Conservation (phyloP, 2,797 vertebrate genomes). For the Xenentodon cancila region DNA sequence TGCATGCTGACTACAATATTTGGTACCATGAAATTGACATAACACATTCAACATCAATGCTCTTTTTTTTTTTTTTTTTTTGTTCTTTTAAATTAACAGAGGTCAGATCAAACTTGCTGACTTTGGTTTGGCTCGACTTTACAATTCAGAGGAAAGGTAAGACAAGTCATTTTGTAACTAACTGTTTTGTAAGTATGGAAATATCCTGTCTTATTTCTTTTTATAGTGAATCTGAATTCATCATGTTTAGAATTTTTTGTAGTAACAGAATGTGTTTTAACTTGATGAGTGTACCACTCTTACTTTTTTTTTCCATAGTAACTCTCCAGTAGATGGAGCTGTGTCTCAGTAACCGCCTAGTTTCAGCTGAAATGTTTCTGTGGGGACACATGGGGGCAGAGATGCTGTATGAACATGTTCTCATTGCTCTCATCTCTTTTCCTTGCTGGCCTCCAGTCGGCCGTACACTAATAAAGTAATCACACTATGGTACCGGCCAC, state of each 20-base stretch:
- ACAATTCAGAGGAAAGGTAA: constrained; percentile 98
- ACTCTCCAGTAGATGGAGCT: constrained; percentile 62
- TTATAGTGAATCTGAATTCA: not conserved
- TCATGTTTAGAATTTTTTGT: constrained; percentile 3
- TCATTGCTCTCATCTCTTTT: not conserved
- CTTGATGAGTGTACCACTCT: too few species aligned
- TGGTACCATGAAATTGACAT: not conserved
- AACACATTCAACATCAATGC: not conserved
- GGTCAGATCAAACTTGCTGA: constrained; percentile 98
- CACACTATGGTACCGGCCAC: constrained; percentile 99
- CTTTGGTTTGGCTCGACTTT: constrained; percentile 97
- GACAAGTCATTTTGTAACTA: constrained; percentile 28
- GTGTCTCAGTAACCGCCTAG: not conserved
- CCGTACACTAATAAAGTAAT: constrained; percentile 99
- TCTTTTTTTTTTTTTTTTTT: not conserved
- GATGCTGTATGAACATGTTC: not conserved
- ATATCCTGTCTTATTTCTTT: not conserved
- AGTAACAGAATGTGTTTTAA: not conserved
- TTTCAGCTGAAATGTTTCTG: constrained; percentile 19
- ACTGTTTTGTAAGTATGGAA: not conserved
- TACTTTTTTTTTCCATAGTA: not conserved
- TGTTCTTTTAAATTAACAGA: constrained; percentile 71
- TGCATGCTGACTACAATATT: too few species aligned
- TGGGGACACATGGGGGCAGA: constrained; percentile 6
- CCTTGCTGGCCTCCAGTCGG: constrained; percentile 81